Conservation (phyloP, 2,888 invertebrate species). For the Ellobium chinense region DNA sequence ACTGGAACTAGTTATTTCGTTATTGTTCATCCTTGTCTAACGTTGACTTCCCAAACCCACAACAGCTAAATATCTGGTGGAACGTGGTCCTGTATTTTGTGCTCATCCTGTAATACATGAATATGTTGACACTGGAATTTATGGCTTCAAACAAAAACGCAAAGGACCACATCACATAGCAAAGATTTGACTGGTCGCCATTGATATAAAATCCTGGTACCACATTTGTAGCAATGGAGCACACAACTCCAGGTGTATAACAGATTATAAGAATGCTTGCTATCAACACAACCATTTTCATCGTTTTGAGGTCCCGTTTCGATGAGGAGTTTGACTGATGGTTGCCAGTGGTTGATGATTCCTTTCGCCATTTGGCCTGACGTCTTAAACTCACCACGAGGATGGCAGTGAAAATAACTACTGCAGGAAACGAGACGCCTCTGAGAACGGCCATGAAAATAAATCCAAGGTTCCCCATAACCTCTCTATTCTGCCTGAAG, state of each 20-base stretch:
- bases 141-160: not conserved
- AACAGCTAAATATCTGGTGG: too few species aligned
- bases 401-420: not conserved
- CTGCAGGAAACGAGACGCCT: not conserved
- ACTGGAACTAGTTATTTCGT: too few species aligned
- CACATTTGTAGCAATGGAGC: not conserved
- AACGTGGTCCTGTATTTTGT: constrained; percentile 19
- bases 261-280: not conserved
- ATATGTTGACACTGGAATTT: constrained; percentile 13
- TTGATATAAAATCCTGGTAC: constrained; percentile 4
- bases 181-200: not conserved
- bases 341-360: not conserved
- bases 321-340: not conserved
- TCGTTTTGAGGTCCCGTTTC: not conserved
- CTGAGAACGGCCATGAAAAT: not conserved
- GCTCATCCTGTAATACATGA: not conserved
- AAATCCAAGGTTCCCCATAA: not conserved
- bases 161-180: not conserved
- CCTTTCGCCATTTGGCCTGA: not conserved
- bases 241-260: not conserved
- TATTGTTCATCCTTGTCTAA: too few species aligned
- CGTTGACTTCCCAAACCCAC: too few species aligned
- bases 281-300: not conserved
- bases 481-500: not conserved
- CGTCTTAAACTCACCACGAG: not conserved